Conservation (phyloP, 2,113 vertebrate species). For the Athene cunicularia region DNA sequence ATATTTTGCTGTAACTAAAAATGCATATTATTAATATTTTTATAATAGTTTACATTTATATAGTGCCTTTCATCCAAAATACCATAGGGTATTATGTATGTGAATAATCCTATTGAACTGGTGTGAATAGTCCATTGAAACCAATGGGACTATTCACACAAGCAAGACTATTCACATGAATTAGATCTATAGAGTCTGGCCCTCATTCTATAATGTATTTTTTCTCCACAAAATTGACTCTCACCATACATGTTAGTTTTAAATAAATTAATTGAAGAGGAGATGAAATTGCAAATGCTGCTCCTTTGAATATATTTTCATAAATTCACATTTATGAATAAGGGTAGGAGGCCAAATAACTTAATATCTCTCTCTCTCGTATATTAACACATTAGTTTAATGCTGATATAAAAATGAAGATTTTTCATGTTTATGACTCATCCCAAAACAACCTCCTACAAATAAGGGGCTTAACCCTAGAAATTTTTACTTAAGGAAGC, state of each 20-base stretch:
- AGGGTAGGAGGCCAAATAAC: conserved; percentile 27
- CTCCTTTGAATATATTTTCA: conserved; percentile 12
- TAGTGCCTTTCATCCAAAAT: background rate
- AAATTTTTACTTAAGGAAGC: conserved; percentile 6
- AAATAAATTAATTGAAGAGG: conserved; percentile 45
- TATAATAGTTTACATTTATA: conserved; percentile 42
- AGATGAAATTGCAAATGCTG: conserved; percentile 33
- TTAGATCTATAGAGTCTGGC: conserved; percentile 2
- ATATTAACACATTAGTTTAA: background rate
- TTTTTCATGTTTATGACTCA: background rate
- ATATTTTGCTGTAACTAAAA: conserved; percentile 40
- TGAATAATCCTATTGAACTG: conserved; percentile 62
- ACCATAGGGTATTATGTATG: background rate
- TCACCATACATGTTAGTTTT: background rate
- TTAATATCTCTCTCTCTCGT: background rate
- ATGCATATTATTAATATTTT: conserved; percentile 61
- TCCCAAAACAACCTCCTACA: background rate
- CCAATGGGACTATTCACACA: background rate
- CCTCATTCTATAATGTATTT: background rate
- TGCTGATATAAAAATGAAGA: conserved; percentile 17
- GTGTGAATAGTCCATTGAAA: conserved; percentile 62
- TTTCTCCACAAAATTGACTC: conserved; percentile 14
- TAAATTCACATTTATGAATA: conserved; percentile 30
- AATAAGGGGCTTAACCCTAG: background rate
- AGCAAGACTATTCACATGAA: conserved; percentile 21